Evolutionary conservation across 2,888 invertebrate genomes (phyloP).

Genomic region (Drosophila yooni): DNA sequence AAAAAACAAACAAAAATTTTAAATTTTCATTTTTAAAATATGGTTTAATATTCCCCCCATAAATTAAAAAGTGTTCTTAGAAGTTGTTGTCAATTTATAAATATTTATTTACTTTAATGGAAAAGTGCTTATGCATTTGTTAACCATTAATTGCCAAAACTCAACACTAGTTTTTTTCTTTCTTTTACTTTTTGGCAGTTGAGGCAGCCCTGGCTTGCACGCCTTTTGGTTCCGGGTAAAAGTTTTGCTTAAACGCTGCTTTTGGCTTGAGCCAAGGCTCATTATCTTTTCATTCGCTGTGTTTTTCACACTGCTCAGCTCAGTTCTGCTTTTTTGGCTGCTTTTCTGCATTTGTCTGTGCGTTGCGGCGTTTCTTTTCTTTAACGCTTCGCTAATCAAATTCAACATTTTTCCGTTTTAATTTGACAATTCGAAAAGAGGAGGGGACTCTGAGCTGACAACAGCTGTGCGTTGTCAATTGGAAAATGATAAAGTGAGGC

Average conservation of each 20-base stretch:
- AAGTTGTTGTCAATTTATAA: fast-evolving
- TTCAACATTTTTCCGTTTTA: slow-evolving; percentile 80
- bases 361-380: slow-evolving; percentile 58
- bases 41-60: background rate
- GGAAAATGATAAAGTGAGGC: slow-evolving; percentile 76
- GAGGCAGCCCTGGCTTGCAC: slow-evolving; percentile 46
- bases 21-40: fast-evolving
- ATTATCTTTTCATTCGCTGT: slow-evolving; percentile 65
- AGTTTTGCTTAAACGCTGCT: slow-evolving; percentile 69
- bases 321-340: background rate
- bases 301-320: slow-evolving; percentile 2
- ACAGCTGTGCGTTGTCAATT: slow-evolving; percentile 78
- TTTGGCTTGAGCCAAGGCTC: slow-evolving; percentile 64
- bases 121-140: background rate
- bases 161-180: background rate
- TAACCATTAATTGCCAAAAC: background rate
- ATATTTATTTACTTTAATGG: background rate
- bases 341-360: slow-evolving; percentile 35
- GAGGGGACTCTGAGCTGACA: slow-evolving; percentile 31
- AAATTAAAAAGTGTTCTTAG: background rate
- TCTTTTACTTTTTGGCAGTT: background rate
- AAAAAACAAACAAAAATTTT: background rate
- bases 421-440: slow-evolving; percentile 73
- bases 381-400: slow-evolving; percentile 81
- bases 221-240: slow-evolving; percentile 55